Conservation (phyloP, 2,888 invertebrate genomes). For the Orthonevra nobilis region DNA sequence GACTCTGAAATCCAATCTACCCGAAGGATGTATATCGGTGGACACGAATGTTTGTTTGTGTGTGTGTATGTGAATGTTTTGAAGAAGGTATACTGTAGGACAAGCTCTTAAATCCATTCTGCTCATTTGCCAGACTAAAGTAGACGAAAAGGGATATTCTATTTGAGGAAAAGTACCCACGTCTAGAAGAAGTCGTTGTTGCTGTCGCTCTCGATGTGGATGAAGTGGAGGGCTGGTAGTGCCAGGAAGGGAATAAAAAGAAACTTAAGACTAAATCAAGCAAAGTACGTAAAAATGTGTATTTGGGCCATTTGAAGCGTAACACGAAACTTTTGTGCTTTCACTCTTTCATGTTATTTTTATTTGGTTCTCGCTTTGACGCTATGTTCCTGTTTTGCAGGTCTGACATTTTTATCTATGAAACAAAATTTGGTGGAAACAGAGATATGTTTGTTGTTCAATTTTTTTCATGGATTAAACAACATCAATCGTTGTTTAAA, state of each 20-base stretch:
- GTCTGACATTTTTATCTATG: constrained; percentile 22
- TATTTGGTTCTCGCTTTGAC: too few species aligned
- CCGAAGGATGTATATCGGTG: constrained; percentile 44
- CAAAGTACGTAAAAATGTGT: constrained; percentile 53
- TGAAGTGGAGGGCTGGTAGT: constrained; percentile 28
- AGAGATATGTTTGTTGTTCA: too few species aligned
- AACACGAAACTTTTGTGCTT: constrained; percentile 66
- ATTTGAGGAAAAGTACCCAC: constrained; percentile 40
- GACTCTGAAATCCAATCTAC: constrained; percentile 70
- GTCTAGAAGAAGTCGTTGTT: constrained; percentile 14
- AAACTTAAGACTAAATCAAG: constrained; percentile 42
- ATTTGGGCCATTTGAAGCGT: constrained; percentile 67
- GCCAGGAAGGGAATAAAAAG: constrained; percentile 21
- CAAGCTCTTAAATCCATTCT: constrained; percentile 60
- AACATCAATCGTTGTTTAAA: too few species aligned
- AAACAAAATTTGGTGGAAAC: neutral
- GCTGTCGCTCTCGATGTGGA: constrained; percentile 19
- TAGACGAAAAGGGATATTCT: constrained; percentile 65
- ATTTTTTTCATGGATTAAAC: too few species aligned
- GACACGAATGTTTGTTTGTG: neutral
- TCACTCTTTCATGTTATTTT: constrained; percentile 49
- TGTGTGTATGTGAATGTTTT: neutral
- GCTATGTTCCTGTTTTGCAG: neutral
- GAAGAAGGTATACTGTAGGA: constrained; percentile 3
- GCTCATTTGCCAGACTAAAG: constrained; percentile 63